phyloP scores from a whole-genome alignment of 92 coral and sea anemone species.

The Siderastrea radians region DNA sequence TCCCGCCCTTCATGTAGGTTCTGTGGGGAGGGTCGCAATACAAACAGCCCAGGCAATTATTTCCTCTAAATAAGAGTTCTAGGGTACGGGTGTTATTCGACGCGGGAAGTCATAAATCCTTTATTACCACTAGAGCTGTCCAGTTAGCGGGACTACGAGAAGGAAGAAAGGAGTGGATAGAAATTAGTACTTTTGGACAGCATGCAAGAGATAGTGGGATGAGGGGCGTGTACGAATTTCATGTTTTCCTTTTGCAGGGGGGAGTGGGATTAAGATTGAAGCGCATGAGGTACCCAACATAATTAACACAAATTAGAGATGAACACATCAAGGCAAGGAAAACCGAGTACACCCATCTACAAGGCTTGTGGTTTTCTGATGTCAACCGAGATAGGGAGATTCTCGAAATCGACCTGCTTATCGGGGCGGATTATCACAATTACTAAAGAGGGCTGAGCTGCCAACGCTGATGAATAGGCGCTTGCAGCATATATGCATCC shows the following conservation, averaged over 20 bases:
- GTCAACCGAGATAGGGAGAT: not conserved
- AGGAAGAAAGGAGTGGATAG: not conserved
- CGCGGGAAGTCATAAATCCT: not conserved
- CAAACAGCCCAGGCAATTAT: not conserved
- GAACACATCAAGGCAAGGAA: conserved; percentile 28
- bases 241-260: conserved; percentile 12
- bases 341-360: conserved; percentile 27
- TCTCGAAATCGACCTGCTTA: not conserved
- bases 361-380: conserved; percentile 26
- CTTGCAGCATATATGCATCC: too few species aligned
- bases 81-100: too few species aligned
- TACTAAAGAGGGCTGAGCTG: not conserved
- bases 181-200: conserved; percentile 4
- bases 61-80: not conserved
- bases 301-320: conserved; percentile 11
- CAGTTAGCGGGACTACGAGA: not conserved
- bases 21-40: not conserved
- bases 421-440: conserved; percentile 4
- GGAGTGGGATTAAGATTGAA: conserved; percentile 35
- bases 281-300: conserved; percentile 44
- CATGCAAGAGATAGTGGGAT: conserved; percentile 20
- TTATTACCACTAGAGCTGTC: not conserved
- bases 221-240: not conserved
- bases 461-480: not conserved
- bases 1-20: not conserved